phyloP scores from a whole-genome alignment of 1,140 invertebrate species.

The Laupala kohalensis region DNA sequence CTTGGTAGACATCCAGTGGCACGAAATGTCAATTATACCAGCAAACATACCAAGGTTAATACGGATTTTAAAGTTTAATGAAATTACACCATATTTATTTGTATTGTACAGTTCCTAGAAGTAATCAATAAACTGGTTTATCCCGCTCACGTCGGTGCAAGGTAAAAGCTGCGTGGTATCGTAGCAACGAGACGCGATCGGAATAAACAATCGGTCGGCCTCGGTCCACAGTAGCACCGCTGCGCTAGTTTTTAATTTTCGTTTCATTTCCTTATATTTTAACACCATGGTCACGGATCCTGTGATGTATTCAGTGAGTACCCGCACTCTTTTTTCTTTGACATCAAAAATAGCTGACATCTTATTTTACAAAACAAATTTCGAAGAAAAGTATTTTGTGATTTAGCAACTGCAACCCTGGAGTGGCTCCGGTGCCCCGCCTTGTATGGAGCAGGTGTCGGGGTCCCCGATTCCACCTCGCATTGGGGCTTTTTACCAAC shows the following conservation, averaged over 20 bases:
- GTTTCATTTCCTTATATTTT: neutral
- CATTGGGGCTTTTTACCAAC: slow-evolving; percentile 28
- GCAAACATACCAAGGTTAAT: no score
- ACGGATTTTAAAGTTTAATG: no score
- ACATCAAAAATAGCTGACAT: neutral
- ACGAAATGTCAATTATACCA: no score
- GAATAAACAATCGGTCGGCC: no score
- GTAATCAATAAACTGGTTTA: no score
- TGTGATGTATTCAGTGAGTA: neutral
- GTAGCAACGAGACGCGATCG: no score
- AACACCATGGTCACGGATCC: neutral
- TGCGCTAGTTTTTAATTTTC: neutral
- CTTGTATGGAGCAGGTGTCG: slow-evolving; percentile 37
- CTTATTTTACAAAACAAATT: neutral
- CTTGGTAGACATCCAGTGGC: no score
- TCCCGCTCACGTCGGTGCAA: no score
- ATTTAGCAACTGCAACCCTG: slow-evolving; percentile 44
- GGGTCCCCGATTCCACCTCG: slow-evolving; percentile 30
- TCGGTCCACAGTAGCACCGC: no score
- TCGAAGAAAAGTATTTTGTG: neutral
- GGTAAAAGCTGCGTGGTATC: no score
- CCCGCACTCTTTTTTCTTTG: neutral
- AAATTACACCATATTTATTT: no score
- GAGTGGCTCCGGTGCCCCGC: slow-evolving; percentile 37
- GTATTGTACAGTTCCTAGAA: no score